These are phyloP conservation scores for Meles meles DNA, from an alignment of 2,113 vertebrate species.

Conservation along the genomic window DNA sequence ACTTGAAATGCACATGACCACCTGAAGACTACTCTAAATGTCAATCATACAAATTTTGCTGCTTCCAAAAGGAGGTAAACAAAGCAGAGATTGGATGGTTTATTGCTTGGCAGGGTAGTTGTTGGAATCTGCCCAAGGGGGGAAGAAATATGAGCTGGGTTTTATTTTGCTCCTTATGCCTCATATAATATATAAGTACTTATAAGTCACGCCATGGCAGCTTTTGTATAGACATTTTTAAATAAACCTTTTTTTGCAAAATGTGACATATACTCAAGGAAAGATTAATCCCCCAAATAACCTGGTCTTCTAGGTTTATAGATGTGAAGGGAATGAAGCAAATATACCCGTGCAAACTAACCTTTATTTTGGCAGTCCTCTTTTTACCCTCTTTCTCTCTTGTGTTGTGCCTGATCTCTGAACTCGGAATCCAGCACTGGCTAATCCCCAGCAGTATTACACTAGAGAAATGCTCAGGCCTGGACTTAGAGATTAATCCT, in stretches of 20 bases:
- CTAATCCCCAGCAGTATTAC: neutral
- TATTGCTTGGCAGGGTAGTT: neutral
- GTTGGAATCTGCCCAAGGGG: slow-evolving; percentile 1
- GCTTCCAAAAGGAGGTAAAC: neutral
- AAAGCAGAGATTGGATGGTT: neutral
- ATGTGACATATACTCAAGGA: slow-evolving; percentile 20
- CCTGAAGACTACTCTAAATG: neutral
- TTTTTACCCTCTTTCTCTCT: neutral
- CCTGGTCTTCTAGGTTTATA: slow-evolving; percentile 15
- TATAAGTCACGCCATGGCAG: neutral
- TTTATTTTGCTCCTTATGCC: slow-evolving; percentile 34
- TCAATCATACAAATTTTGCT: neutral
- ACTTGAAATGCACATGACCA: neutral
- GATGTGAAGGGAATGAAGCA: neutral
- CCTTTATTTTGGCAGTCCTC: neutral
- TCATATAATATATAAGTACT: slow-evolving; percentile 3
- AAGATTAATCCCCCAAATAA: slow-evolving; percentile 54
- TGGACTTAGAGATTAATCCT: neutral
- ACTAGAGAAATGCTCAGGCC: neutral
- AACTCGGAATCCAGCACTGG: neutral
- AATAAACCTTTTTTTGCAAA: neutral
- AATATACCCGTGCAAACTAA: neutral
- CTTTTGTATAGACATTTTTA: slow-evolving; percentile 43
- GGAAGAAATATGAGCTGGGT: slow-evolving; percentile 34
- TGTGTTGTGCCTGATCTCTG: neutral